A percentile compares a stretch with the other conserved stretches of the same genome.
phyloP scores from a whole-genome alignment of 92 coral and sea anemone species.

The Palythoa grandis region DNA sequence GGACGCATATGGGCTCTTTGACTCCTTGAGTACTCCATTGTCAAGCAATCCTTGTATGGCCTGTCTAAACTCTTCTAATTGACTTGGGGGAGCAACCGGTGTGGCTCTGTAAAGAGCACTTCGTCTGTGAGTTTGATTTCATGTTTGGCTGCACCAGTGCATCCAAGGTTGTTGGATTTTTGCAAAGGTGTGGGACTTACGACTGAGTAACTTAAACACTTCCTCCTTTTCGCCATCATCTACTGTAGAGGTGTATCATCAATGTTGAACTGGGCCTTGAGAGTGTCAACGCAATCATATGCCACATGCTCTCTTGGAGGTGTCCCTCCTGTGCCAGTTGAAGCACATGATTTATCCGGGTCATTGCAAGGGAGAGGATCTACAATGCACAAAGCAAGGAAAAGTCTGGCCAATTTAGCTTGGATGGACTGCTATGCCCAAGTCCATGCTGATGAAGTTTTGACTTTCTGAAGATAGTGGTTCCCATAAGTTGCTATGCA shows the following conservation, averaged over 20 bases:
- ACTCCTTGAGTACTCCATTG: conserved; percentile 28
- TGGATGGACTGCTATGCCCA: conserved; percentile 53
- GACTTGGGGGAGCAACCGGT: conserved; percentile 17
- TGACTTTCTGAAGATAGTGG: conserved; percentile 20
- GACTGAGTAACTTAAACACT: conserved; percentile 27
- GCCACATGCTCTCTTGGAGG: neutral
- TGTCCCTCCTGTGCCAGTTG: neutral
- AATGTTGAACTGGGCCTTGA: neutral
- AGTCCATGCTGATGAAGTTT: conserved; percentile 39
- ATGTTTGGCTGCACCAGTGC: conserved; percentile 32
- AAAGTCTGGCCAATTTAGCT: neutral
- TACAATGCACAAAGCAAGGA: conserved; percentile 12
- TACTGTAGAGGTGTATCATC: neutral
- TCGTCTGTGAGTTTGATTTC: conserved; percentile 26
- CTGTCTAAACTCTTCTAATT: conserved; percentile 14
- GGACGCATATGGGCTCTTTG: conserved; percentile 41
- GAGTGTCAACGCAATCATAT: neutral
- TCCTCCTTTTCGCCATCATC: neutral
- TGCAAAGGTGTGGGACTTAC: conserved; percentile 40
- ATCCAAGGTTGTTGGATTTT: conserved; percentile 25
- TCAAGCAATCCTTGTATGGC: conserved; percentile 16
- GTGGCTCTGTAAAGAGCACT: neutral
- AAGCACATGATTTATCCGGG: neutral
- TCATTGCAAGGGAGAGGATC: neutral
- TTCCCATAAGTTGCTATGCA: neutral